Evolutionary conservation across 2,113 vertebrate species (phyloP).

Genomic region (Alces alces): DNA sequence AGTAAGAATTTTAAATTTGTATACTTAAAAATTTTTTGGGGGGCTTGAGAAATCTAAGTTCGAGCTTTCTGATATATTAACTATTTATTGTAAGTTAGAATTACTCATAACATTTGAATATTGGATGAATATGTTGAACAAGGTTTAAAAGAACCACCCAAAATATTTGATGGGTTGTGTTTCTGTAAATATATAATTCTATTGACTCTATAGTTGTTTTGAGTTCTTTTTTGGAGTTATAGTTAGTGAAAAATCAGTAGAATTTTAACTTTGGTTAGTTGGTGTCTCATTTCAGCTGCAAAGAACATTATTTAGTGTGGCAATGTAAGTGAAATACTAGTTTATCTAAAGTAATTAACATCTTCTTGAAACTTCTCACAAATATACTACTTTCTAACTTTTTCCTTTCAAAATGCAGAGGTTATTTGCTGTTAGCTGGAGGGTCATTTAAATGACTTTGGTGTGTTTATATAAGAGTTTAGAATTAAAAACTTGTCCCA

Average conservation of each 20-base stretch:
- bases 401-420: slow-evolving; percentile 36
- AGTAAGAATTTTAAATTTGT: slow-evolving; percentile 11
- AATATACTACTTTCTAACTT: not conserved
- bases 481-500: slow-evolving; percentile 16
- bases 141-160: slow-evolving; percentile 22
- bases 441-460: slow-evolving; percentile 4
- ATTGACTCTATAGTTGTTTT: not conserved
- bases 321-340: slow-evolving; percentile 5
- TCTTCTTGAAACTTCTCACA: slow-evolving; percentile 29
- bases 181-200: slow-evolving; percentile 2
- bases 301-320: slow-evolving; percentile 18
- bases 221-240: not conserved
- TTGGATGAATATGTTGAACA: slow-evolving; percentile 34
- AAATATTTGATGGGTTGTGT: not conserved
- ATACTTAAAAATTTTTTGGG: slow-evolving; percentile 4
- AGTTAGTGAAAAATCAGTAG: slow-evolving; percentile 9
- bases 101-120: slow-evolving; percentile 4
- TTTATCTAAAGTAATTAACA: not conserved
- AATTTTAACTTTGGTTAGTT: slow-evolving; percentile 47
- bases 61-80: slow-evolving; percentile 32
- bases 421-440: slow-evolving; percentile 27
- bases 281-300: slow-evolving; percentile 12
- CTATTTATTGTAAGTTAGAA: slow-evolving; percentile 30
- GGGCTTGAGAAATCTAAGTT: slow-evolving; percentile 15
- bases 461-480: slow-evolving; percentile 22